Base-by-base conservation (phyloP, 2,113 vertebrate genomes). In the Upupa epops region DNA sequence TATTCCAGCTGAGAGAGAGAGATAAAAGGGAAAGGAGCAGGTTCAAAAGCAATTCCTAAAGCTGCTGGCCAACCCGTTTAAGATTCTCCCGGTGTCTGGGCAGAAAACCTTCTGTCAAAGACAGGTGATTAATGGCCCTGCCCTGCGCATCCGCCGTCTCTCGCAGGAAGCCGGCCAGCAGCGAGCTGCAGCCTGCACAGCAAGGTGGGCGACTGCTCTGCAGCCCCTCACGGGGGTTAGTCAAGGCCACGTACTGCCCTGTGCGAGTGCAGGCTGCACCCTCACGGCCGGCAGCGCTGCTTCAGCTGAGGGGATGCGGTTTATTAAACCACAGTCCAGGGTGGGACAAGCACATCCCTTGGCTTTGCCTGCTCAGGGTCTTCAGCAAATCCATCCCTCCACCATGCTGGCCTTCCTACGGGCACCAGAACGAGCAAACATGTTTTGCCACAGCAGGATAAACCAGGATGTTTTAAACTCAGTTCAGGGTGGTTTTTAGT, bases 141-240 rank as follows among this genome's bases (percentile, higher is more conserved):
- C 66, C 26, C 25, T 64, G 25, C 34, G 40, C 56, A 48, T 15
- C 70, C 58, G 29, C 11, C 1, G 17, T 12, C n/a, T 11, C 46
- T 84, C 61, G 51, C 5, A 0, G 42, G 36, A 32, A 37, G 36
- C 29, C 7, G 5, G 45, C 45, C 66, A 55, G 74, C 56, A 60
- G 55, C 5, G 0, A 5, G 37, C 45, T 36, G 56, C 76, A 63
- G 52, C 32, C 68, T 0, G 0, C 36, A 26, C 37, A 40, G 32
- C 0, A 0, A 61, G 78, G 42, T 37, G 17, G 37, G 52, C 1
- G 0, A 34, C 32, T 2, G 1, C 0, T 0, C 37, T 0, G 0
- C 31, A 54, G 69, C 36, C 46, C 37, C 7, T 2, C 31, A 21
- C 0, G 1, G 36, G 31, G 6, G 0, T 40, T 4, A 5, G 7